Evolutionary conservation across 2,888 invertebrate genomes (phyloP).

Genomic region (Aporophyla nigra): DNA sequence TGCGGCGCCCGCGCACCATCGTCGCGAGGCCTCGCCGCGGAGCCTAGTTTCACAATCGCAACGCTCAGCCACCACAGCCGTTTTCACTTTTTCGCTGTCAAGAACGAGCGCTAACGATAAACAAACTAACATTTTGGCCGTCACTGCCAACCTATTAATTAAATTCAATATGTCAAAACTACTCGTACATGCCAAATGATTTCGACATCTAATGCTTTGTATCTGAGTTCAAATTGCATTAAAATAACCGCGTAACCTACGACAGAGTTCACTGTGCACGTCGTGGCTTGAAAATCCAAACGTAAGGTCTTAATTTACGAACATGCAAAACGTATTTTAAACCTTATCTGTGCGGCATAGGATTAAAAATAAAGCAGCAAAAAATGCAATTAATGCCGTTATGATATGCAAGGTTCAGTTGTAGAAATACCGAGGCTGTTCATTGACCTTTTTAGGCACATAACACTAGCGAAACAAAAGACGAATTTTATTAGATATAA

Average conservation of each 20-base stretch:
- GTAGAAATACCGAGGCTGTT: conserved; percentile 91
- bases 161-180: conserved; percentile 73
- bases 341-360: conserved; percentile 78
- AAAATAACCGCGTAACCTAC: conserved; percentile 72
- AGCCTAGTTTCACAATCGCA: conserved; percentile 87
- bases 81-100: conserved; percentile 91
- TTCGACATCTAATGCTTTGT: conserved; percentile 71
- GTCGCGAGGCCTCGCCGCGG: conserved; percentile 78
- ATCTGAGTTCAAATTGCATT: conserved; percentile 80
- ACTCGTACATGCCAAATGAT: conserved; percentile 69
- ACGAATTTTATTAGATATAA: conserved; percentile 84
- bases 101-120: conserved; percentile 90
- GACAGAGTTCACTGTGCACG: conserved; percentile 73
- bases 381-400: conserved; percentile 75
- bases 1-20: conserved; percentile 76
- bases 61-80: conserved; percentile 85
- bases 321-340: conserved; percentile 73
- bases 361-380: conserved; percentile 71
- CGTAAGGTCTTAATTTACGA: conserved; percentile 80
- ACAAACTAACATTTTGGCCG: conserved; percentile 90
- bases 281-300: conserved; percentile 76
- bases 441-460: conserved; percentile 90
- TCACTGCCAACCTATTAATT: conserved; percentile 80
- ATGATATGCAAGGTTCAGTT: conserved; percentile 75
- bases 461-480: conserved; percentile 89